Evolutionary conservation across 2,888 invertebrate species (phyloP), one percentile per base, ranked within the genome.

Genomic region (Ormyrus pomaceus): DNA sequence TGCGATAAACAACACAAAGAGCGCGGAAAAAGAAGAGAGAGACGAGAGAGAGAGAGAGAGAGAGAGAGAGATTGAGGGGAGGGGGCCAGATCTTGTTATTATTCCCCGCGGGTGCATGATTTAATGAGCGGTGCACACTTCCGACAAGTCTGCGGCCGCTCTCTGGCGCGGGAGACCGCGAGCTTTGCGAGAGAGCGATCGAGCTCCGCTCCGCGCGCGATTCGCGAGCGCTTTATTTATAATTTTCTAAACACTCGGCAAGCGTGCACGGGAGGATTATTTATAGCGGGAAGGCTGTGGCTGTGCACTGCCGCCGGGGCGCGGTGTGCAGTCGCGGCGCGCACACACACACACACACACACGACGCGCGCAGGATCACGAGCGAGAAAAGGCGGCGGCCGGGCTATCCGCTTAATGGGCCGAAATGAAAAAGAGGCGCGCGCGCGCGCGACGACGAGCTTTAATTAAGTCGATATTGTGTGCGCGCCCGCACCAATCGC

Each of bases 211-310:
- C 19, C 56, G 58, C 56, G 58, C n/a, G 19, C 19, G 19, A 34
- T 34, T 34, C 34, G 34, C 69, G 59, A 61, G 77, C 62, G 65
- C 10, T 74, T 73, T 79, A 73, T 82, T 82, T 82, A 77, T 72
- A 79, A 79, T 79, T 82, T 69, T 77, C 65, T 74, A 82, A 79
- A 79, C 68, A 79, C 65, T 64, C 61, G 62, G 45, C 9, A n/a
- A 48, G 19, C 10, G 53, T 45, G 68, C 34, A 77, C 50, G 62
- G 34, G 34, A 34, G 34, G 34, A 34, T 34, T 34, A 34, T 34
- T 34, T 34, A 34, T 34, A 34, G 34, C 34, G 34, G 34, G 34
- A 34, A 34, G 34, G 34, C 34, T 34, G 34, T 2, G 34, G 19
- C 19, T 19, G 19, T 19, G 19, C 19, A 19, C 19, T 34, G 34